phyloP scores from a whole-genome alignment of 2,888 invertebrate species.

The Tetragnatha montana region DNA sequence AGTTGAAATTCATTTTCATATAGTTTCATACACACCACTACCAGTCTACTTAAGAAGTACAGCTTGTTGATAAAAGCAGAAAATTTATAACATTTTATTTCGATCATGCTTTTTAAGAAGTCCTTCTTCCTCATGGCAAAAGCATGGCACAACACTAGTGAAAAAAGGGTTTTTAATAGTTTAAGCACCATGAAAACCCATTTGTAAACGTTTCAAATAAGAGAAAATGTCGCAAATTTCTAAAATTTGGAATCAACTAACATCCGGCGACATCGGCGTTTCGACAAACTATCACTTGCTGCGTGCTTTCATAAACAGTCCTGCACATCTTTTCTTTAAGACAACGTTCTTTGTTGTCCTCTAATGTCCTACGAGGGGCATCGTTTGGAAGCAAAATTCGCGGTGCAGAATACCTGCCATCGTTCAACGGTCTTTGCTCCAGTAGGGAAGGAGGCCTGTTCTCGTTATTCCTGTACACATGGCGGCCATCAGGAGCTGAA shows the following conservation, averaged over 20 bases:
- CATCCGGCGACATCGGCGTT: conserved; percentile 52
- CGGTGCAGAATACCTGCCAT: neutral
- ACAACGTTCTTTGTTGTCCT: conserved; percentile 39
- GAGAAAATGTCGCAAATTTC: neutral
- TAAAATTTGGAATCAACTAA: neutral
- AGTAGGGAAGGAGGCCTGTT: neutral
- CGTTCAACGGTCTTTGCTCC: neutral
- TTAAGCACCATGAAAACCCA: neutral
- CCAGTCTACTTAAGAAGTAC: neutral
- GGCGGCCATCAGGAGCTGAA: neutral
- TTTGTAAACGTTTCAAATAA: neutral
- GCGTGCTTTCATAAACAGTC: conserved; percentile 65
- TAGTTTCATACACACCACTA: neutral
- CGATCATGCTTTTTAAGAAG: neutral
- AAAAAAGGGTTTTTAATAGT: neutral
- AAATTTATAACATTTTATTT: neutral
- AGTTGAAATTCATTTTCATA: neutral
- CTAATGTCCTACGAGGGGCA: neutral
- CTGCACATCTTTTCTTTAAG: conserved; percentile 64
- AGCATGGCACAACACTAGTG: neutral
- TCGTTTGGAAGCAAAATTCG: neutral
- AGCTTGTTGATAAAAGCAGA: neutral
- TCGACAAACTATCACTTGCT: conserved; percentile 62
- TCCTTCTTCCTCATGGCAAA: neutral
- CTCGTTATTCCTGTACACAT: neutral